These are phyloP conservation scores for Eidolon dupreanum DNA, from an alignment of 2,797 vertebrate species.

Conservation along the genomic window DNA sequence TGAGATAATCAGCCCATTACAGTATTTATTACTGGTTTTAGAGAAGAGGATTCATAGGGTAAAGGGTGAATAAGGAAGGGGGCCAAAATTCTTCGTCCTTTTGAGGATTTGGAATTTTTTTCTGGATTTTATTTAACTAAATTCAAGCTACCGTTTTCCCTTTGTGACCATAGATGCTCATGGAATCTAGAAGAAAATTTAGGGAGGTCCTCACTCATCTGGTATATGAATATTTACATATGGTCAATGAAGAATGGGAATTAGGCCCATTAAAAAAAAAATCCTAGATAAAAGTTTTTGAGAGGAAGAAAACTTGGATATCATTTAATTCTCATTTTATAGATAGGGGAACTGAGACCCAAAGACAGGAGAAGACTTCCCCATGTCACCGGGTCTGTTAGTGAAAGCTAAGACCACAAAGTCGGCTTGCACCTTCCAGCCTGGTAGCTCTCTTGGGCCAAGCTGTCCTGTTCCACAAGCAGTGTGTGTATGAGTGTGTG, in stretches of 20 bases:
- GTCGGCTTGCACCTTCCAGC: neutral
- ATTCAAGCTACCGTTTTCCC: neutral
- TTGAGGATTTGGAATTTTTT: neutral
- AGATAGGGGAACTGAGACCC: neutral
- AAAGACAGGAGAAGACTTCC: neutral
- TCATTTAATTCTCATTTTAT: constrained; percentile 15
- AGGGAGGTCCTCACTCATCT: neutral
- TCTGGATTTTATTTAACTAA: neutral
- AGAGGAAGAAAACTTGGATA: constrained; percentile 1
- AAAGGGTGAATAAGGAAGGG: neutral
- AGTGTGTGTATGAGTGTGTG: neutral
- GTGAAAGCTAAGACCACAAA: neutral
- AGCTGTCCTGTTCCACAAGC: neutral
- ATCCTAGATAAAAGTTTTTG: neutral
- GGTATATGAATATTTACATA: neutral
- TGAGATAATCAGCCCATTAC: neutral
- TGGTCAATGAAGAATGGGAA: neutral
- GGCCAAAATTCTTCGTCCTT: neutral
- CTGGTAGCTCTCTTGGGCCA: neutral
- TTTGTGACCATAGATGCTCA: neutral
- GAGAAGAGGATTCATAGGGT: neutral
- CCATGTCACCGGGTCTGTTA: neutral
- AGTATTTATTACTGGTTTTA: neutral
- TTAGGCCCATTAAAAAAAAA: neutral
- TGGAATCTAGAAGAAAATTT: neutral